These are phyloP conservation scores for Parambassis ranga DNA, from an alignment of 2,797 vertebrate species.

Conservation along the genomic window DNA sequence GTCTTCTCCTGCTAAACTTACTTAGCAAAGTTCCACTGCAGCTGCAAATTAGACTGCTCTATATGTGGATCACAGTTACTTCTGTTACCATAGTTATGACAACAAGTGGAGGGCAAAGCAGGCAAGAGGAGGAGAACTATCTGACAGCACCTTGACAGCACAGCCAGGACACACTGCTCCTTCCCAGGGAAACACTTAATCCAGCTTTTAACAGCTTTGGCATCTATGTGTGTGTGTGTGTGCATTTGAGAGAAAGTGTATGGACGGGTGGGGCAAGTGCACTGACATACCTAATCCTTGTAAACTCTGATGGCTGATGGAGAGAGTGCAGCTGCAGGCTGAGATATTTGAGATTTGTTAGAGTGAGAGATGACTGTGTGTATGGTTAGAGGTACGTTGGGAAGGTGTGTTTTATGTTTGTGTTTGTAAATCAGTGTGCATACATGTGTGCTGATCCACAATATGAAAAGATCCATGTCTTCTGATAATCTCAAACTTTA, in stretches of 20 bases:
- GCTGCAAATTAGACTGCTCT: constrained; percentile 6
- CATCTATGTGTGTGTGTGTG: constrained; percentile 48
- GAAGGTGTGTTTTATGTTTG: background rate
- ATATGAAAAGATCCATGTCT: constrained; percentile 28
- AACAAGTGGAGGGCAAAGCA: constrained; percentile 45
- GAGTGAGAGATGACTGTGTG: constrained; percentile 21
- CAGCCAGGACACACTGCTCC: constrained; percentile 57
- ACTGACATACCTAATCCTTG: constrained; percentile 76
- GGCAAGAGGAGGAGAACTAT: constrained; percentile 40
- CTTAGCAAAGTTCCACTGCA: background rate
- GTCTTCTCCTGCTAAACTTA: background rate
- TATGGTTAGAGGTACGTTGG: background rate
- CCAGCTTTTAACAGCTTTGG: constrained; percentile 74
- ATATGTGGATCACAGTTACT: constrained; percentile 32
- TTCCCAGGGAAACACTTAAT: constrained; percentile 72
- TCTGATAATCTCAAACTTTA: constrained; percentile 40
- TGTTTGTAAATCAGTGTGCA: background rate
- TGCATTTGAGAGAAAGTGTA: constrained; percentile 40
- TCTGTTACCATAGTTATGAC: constrained; percentile 41
- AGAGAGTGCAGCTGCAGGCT: constrained; percentile 73
- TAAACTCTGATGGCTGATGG: constrained; percentile 76
- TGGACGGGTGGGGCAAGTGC: constrained; percentile 43
- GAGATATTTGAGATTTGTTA: constrained; percentile 55
- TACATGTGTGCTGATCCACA: constrained; percentile 1
- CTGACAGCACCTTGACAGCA: constrained; percentile 66